Base-by-base conservation (phyloP, 1,140 invertebrate species). In the Drosophila pandora region DNA sequence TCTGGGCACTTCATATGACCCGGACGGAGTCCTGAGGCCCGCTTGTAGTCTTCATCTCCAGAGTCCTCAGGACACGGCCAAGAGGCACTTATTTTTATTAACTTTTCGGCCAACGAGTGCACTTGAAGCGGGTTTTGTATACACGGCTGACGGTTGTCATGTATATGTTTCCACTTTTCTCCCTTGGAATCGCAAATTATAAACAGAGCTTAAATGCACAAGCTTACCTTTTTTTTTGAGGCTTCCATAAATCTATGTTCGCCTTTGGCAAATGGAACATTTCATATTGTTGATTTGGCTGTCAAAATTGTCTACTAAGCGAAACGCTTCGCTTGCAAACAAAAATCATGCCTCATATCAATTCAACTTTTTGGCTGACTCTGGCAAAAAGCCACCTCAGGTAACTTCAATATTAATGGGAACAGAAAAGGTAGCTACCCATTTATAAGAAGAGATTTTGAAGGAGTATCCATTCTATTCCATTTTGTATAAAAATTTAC, bases 71-170 rank as follows among this genome's bases (percentile, higher is more conserved):
- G 74, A 78, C 17, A 43, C 56, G 78, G 64, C 75, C 71, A 79
- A 87, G 75, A 76, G 83, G 78, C 82, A 87, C 82, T 87, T 87
- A 84, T 84, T 84, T 85, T 84, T 84, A 84, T 84, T 85, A 84
- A 84, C 81, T 84, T 84, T 83, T 84, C 69, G 81, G 72, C 76
- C 71, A 84, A 55, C 75, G 76, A 84, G 80, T 85, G 76, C 81
- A 73, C 80, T 84, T 85, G 71, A 84, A 76, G 62, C 85, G 65
- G 23, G 45, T 77, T 0, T 0, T 28, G 25, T 75, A 43, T 43
- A 48, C 4, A 28, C 25, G 39, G n/a, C 45, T 45, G 60, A 25
- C 48, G 60, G 76, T 70, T 74, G 70, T 54, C 67, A 79, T 79
- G 60, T 60, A 23, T 65, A 67, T 55, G 43, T 45, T 22, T 52